Percentiles rank a stretch among this genome's conserved stretches.
Conservation (phyloP, 2,113 vertebrate species). For the Pholis gunnellus region DNA sequence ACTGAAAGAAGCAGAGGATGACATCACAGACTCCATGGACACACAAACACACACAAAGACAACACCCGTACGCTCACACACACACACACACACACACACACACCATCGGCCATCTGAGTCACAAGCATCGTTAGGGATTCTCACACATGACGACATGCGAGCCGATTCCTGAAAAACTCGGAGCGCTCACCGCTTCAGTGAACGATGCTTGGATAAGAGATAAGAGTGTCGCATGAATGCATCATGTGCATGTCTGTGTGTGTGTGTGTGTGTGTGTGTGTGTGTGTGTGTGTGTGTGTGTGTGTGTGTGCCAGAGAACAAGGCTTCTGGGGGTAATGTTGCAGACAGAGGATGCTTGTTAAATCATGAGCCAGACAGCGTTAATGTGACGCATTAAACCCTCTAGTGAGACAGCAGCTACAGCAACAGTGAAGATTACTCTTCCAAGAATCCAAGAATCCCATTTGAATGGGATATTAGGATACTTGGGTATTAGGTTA, state of each 20-base stretch:
- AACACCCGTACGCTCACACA: neutral
- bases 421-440: neutral
- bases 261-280: conserved; percentile 11
- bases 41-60: conserved; percentile 9
- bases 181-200: neutral
- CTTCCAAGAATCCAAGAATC: neutral
- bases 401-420: neutral
- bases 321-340: conserved; percentile 47
- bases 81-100: neutral
- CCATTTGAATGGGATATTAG: neutral
- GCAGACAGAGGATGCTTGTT: conserved; percentile 62
- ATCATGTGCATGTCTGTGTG: neutral
- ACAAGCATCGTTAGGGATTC: conserved; percentile 23
- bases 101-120: conserved; percentile 29
- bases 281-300: neutral
- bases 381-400: conserved; percentile 35
- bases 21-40: conserved; percentile 49
- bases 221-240: conserved; percentile 8
- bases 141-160: neutral
- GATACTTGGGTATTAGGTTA: neutral
- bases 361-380: conserved; percentile 54
- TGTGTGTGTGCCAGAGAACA: neutral
- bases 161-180: neutral
- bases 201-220: conserved; percentile 23
- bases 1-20: conserved; percentile 29